A percentile compares a stretch with the other conserved stretches of the same genome.
phyloP scores from a whole-genome alignment of 2,888 invertebrate genomes.

The Drosophila cognata region DNA sequence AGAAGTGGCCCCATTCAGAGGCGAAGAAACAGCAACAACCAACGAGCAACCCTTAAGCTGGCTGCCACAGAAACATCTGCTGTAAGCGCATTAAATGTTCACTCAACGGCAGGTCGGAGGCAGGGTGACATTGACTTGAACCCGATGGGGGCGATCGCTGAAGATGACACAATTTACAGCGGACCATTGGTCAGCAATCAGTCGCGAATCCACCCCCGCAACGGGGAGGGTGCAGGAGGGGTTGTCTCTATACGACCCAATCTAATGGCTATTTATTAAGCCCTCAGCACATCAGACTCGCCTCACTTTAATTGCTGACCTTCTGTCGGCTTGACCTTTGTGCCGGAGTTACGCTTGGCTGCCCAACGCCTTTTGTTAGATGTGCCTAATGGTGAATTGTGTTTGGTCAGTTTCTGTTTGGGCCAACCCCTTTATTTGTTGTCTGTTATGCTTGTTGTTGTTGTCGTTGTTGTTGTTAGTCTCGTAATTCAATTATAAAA shows the following conservation, averaged over 20 bases:
- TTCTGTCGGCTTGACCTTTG: constrained; percentile 59
- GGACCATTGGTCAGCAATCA: constrained; percentile 51
- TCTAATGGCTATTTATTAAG: constrained; percentile 60
- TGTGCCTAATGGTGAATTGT: constrained; percentile 22
- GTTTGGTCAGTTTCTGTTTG: constrained; percentile 33
- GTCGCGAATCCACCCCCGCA: constrained; percentile 31
- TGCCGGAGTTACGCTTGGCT: constrained; percentile 49
- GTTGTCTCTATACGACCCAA: not conserved
- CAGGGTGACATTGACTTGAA: constrained; percentile 35
- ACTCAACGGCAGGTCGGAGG: constrained; percentile 27
- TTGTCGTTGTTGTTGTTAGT: constrained; percentile 24
- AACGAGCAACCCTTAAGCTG: constrained; percentile 38
- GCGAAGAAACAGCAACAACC: constrained; percentile 9
- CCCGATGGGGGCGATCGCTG: constrained; percentile 50
- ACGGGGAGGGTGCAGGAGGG: not conserved
- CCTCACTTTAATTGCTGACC: constrained; percentile 71
- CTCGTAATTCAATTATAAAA: constrained; percentile 78
- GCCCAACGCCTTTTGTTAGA: constrained; percentile 14
- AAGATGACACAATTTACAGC: constrained; percentile 70
- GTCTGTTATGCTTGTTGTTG: not conserved
- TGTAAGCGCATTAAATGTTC: constrained; percentile 70
- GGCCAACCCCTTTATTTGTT: constrained; percentile 42
- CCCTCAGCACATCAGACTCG: constrained; percentile 42
- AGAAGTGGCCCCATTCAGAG: not conserved
- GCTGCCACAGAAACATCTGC: constrained; percentile 65